A percentile compares a stretch with the other conserved stretches of the same genome.
phyloP scores from a whole-genome alignment of 2,797 vertebrate species.

The Galagoides demidoff region DNA sequence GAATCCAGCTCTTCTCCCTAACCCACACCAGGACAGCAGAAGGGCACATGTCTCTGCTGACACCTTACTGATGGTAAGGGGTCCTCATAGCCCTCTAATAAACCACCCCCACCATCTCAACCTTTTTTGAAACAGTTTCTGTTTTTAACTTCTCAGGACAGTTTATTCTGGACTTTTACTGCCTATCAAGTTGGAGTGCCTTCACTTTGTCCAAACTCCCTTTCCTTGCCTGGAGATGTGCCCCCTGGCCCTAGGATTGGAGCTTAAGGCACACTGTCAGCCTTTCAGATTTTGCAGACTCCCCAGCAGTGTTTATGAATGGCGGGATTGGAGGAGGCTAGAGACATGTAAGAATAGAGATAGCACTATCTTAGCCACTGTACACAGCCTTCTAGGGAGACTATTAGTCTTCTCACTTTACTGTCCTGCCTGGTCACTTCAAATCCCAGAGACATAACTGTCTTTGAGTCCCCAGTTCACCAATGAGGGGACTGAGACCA shows the following conservation, averaged over 20 bases:
- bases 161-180: neutral
- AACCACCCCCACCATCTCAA: rapidly evolving
- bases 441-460: neutral
- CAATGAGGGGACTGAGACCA: neutral
- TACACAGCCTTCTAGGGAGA: neutral
- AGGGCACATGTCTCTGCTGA: neutral
- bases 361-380: too few relatives aligned
- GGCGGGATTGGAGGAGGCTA: neutral
- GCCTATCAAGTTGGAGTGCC: neutral
- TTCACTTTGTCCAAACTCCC: neutral
- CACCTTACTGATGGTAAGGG: neutral
- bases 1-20: neutral
- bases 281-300: neutral
- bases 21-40: neutral
- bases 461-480: neutral
- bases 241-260: neutral
- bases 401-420: too few relatives aligned
- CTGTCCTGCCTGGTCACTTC: neutral
- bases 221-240: neutral
- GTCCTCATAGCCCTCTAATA: too few relatives aligned
- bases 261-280: neutral
- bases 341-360: neutral
- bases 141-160: neutral
- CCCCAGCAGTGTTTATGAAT: rapidly evolving
- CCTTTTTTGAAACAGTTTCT: neutral